Evolutionary conservation across 2,113 vertebrate species (phyloP).

Genomic region (Ivindomyrus marchei): DNA sequence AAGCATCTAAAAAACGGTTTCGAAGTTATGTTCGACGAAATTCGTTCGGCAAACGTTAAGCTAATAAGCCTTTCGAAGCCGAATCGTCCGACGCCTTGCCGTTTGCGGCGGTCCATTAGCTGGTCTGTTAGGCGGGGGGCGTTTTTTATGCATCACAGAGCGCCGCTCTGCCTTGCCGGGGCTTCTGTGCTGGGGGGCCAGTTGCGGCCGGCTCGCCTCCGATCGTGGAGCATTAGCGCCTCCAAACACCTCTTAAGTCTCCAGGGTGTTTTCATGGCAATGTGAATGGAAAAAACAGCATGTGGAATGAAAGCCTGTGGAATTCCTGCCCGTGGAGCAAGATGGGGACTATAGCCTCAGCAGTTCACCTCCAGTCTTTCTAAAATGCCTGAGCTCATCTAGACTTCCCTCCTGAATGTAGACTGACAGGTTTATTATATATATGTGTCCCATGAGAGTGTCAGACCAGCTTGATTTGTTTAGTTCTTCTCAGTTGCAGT

Average conservation of each 20-base stretch:
- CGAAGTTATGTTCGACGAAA: neutral
- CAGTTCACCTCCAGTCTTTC: neutral
- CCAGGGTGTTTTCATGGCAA: constrained; percentile 10
- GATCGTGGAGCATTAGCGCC: neutral
- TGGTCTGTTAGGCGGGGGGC: neutral
- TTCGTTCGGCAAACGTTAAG: neutral
- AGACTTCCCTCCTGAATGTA: neutral
- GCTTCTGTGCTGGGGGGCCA: neutral
- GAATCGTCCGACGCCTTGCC: neutral
- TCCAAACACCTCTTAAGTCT: neutral
- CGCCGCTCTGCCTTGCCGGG: neutral
- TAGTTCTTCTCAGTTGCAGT: neutral
- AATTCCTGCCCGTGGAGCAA: neutral
- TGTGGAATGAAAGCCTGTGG: neutral
- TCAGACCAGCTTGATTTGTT: neutral
- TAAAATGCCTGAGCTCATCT: neutral
- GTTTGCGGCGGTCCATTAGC: neutral
- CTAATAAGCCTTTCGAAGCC: neutral
- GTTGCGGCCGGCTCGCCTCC: neutral
- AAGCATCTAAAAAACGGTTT: neutral
- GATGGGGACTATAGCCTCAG: neutral
- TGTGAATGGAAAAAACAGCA: neutral
- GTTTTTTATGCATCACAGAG: neutral
- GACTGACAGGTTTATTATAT: neutral
- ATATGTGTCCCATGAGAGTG: neutral